Evolutionary conservation across 2,113 vertebrate species (phyloP).

Genomic region (Ammospiza caudacuta): DNA sequence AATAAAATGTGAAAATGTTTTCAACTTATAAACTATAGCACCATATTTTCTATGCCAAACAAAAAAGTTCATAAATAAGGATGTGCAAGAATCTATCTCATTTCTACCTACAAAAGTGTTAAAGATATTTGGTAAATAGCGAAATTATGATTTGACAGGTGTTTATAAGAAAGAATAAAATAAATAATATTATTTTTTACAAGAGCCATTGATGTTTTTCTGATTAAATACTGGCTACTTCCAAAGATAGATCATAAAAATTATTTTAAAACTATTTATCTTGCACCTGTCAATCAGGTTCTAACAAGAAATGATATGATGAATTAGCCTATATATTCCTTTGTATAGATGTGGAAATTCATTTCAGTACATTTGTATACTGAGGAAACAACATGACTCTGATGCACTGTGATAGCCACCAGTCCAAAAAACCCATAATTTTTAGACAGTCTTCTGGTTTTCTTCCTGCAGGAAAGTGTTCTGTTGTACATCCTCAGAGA

Average conservation of each 20-base stretch:
- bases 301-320: not conserved
- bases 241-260: not conserved
- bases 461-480: not conserved
- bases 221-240: not conserved
- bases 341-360: not conserved
- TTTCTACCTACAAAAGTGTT: not conserved
- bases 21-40: not conserved
- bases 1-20: not conserved
- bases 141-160: not conserved
- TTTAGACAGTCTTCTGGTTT: not conserved
- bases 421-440: fast-evolving
- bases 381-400: not conserved
- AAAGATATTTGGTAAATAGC: not conserved
- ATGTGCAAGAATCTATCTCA: not conserved
- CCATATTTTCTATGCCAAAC: not conserved
- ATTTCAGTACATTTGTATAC: not conserved
- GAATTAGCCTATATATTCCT: not conserved
- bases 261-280: not conserved
- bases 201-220: not conserved
- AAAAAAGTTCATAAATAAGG: not conserved
- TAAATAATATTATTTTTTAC: not conserved
- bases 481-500: not conserved
- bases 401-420: not conserved
- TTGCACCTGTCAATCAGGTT: not conserved
- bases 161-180: not conserved